Conservation (phyloP, 2,113 vertebrate genomes). For the Fulmarus glacialis region DNA sequence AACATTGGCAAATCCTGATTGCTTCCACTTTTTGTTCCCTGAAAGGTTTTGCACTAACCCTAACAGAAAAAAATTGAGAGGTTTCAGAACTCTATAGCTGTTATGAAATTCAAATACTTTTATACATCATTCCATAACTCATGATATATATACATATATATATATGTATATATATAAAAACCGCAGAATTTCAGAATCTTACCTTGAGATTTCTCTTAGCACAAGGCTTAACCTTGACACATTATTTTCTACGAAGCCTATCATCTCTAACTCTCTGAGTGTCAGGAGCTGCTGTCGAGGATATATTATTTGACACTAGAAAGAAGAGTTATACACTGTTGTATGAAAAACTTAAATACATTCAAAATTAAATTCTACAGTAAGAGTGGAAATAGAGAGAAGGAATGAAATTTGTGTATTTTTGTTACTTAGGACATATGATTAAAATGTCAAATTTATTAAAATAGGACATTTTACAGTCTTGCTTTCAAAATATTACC, state of each 20-base stretch:
- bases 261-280: constrained; percentile 89
- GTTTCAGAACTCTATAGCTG: background rate
- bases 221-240: constrained; percentile 88
- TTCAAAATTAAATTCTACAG: background rate
- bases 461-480: background rate
- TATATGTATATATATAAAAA: background rate
- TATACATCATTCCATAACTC: background rate
- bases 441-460: background rate
- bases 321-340: background rate
- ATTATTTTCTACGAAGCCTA: constrained; percentile 88
- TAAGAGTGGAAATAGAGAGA: background rate
- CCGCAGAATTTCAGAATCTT: constrained; percentile 18
- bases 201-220: constrained; percentile 88
- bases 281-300: constrained; percentile 93
- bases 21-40: background rate
- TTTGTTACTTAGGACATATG: background rate
- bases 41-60: background rate
- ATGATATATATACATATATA: background rate
- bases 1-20: background rate
- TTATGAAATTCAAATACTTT: background rate
- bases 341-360: background rate
- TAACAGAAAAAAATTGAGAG: background rate
- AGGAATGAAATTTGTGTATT: background rate
- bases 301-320: constrained; percentile 92
- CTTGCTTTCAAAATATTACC: constrained; percentile 73